Conservation (phyloP, 2,888 invertebrate species). For the Hedya salicella region DNA sequence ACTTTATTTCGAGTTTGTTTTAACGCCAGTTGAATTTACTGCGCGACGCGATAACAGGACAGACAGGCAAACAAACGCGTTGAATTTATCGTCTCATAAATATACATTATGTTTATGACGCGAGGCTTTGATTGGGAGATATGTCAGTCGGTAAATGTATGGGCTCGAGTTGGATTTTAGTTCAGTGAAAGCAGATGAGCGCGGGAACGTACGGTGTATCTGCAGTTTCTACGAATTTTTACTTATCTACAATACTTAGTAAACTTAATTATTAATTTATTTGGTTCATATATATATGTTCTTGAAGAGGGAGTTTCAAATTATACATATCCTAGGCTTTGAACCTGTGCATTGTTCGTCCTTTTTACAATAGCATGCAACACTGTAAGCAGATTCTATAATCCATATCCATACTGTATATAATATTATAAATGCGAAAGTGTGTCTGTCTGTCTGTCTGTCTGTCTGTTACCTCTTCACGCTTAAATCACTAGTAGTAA, state of each 20-base stretch:
- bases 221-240: constrained; percentile 20
- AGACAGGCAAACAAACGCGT: constrained; percentile 42
- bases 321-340: too few species aligned
- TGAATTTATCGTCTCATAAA: constrained; percentile 45
- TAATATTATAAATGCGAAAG: too few species aligned
- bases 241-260: not conserved
- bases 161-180: constrained; percentile 16
- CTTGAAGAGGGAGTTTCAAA: too few species aligned
- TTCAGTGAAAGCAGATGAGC: constrained; percentile 22
- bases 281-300: too few species aligned
- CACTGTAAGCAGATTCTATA: too few species aligned
- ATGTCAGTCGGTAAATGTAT: constrained; percentile 33
- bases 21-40: constrained; percentile 43
- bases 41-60: constrained; percentile 42
- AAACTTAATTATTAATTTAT: too few species aligned
- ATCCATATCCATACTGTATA: too few species aligned
- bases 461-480: too few species aligned
- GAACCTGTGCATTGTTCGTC: too few species aligned
- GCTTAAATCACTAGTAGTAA: too few species aligned
- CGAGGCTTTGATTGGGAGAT: constrained; percentile 32
- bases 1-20: constrained; percentile 43
- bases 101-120: constrained; percentile 43
- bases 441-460: too few species aligned
- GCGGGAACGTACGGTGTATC: not conserved
- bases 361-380: too few species aligned